Conservation (phyloP, 35 echinoderm and acorn worm species). For the Diadema setosum region DNA sequence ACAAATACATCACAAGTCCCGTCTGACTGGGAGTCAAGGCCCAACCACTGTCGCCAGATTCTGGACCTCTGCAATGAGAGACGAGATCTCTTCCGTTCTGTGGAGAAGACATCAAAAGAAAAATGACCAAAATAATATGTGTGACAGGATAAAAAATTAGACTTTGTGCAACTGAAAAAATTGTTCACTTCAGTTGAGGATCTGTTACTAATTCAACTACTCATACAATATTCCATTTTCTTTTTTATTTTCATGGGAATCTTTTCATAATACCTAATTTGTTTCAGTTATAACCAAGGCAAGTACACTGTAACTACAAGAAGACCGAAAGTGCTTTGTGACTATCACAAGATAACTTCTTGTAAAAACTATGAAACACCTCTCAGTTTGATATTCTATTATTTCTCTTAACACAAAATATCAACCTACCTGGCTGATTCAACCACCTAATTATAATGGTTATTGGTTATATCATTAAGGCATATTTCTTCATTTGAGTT, state of each 20-base stretch:
- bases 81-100: background rate
- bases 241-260: background rate
- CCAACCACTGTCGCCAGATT: background rate
- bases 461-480: no score
- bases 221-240: background rate
- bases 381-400: no score
- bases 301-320: background rate
- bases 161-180: background rate
- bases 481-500: no score
- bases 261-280: background rate
- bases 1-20: no score
- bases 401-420: no score
- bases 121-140: background rate
- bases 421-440: no score
- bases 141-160: background rate
- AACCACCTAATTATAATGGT: no score
- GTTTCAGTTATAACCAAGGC: background rate
- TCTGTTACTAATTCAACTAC: no score
- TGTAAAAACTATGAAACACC: no score
- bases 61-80: constrained; percentile 6
- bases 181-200: background rate
- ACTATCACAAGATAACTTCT: background rate
- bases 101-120: background rate
- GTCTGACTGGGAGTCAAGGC: background rate
- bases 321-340: background rate